Base-by-base conservation (phyloP, 2,888 invertebrate species). In the Apomyelois bistriatella region DNA sequence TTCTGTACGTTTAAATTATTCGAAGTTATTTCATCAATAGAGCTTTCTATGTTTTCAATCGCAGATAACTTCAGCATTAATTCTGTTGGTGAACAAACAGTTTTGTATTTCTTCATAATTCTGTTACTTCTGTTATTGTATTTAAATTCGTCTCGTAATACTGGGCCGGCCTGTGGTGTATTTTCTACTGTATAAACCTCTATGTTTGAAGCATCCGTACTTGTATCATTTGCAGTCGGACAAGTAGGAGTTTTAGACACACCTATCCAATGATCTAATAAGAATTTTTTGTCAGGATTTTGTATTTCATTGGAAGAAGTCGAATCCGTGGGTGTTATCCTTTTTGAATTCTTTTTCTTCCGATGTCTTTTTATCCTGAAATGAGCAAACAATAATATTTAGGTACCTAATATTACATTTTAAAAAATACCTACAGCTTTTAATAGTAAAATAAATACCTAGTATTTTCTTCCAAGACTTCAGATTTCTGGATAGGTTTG, bases 221-320 rank as follows among this genome's bases (percentile, higher is more conserved):
- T 87, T 35, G 74, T 72, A 62, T 90, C 86, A 12, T 82, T 82
- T 42, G 88, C 76, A 4, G 91, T 90, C 10, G 82, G 90, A 64
- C 90, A 90, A 49, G 89, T 90, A 3, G 91, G 90, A 52, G 88
- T 79, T 43, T 90, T 90, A 48, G 91, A 84, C 62, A 89, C 74
- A 15, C 90, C 90, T 53, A 91, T 90, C 90, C 90, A 91, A 59
- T 91, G 90, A 58, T 91, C 90, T 52, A 92, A 66, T 49, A 92
- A 68, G 59, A 88, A 80, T 62, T 91, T 91, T 69, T 91, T 91
- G 60, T 91, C 91, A 0, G 90, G 83, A 58, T 81, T 91, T 54
- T 86, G 86, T 55, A 71, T 79, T 51, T 83, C 82, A 47, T 72
- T 82, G 59, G 78, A 82, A 35, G 78, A 74, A 16, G 62, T 59